A percentile compares a stretch with the other conserved stretches of the same genome.
Evolutionary conservation across 2,797 vertebrate species (phyloP).

Genomic region (Cryptoprocta ferox): DNA sequence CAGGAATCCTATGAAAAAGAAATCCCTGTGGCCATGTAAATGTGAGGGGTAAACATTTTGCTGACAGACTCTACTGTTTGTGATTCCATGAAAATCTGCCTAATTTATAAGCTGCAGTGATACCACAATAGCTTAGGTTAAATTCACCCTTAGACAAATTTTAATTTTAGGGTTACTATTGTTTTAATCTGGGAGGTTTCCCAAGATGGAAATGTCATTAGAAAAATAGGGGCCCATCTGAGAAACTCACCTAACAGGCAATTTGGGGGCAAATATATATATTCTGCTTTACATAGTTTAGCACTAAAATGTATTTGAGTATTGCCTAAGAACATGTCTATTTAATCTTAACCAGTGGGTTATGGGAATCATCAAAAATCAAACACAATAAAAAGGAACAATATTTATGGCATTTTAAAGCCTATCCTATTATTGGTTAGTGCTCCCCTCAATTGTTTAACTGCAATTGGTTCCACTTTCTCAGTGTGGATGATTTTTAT

Average conservation of each 20-base stretch:
- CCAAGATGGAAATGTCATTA: neutral
- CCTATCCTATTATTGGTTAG: constrained; percentile 68
- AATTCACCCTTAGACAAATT: constrained; percentile 35
- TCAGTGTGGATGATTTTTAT: constrained; percentile 81
- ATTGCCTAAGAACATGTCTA: constrained; percentile 44
- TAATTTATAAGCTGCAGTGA: neutral
- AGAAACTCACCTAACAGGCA: neutral
- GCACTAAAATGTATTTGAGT: constrained; percentile 50
- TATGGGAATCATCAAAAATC: constrained; percentile 75
- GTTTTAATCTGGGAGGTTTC: neutral
- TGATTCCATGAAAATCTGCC: neutral
- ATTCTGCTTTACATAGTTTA: constrained; percentile 31
- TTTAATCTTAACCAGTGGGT: constrained; percentile 67
- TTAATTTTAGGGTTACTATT: constrained; percentile 1
- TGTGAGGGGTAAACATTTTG: neutral
- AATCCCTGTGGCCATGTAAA: neutral
- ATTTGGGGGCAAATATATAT: neutral
- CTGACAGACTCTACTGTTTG: neutral
- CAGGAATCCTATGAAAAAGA: constrained; percentile 36
- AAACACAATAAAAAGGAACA: constrained; percentile 67
- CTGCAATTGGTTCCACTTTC: constrained; percentile 76
- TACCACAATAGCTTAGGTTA: neutral
- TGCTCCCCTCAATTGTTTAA: constrained; percentile 76
- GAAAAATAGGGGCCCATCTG: neutral
- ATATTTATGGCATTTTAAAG: constrained; percentile 75